phyloP scores from a whole-genome alignment of 2,888 invertebrate species.

The Chrysolina americana region DNA sequence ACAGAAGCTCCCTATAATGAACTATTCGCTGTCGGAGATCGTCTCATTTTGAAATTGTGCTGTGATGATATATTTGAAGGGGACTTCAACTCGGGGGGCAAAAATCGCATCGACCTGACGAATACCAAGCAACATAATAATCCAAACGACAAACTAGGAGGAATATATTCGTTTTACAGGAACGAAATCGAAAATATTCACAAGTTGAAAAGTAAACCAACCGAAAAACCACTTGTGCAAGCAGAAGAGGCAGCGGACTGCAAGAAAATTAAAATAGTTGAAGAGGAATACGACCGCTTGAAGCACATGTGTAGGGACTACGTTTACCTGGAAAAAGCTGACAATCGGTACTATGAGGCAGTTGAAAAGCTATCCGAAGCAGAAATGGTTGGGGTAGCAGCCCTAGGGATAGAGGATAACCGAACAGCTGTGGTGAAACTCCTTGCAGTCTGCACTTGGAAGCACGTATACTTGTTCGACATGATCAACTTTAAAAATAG shows the following conservation, averaged over 20 bases:
- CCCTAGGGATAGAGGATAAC: constrained; percentile 50
- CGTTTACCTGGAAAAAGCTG: constrained; percentile 51
- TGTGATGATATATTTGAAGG: constrained; percentile 54
- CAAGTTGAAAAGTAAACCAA: constrained; percentile 38
- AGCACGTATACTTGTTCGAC: constrained; percentile 54
- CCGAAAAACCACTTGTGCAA: constrained; percentile 28
- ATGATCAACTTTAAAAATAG: constrained; percentile 45
- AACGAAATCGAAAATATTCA: constrained; percentile 50
- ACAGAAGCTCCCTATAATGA: constrained; percentile 40
- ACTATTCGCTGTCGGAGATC: constrained; percentile 46
- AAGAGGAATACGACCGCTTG: constrained; percentile 52
- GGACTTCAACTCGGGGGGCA: constrained; percentile 49
- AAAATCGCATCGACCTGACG: constrained; percentile 47
- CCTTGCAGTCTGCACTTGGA: constrained; percentile 51
- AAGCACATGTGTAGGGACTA: constrained; percentile 49
- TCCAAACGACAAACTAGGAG: constrained; percentile 44
- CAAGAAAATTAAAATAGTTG: constrained; percentile 46
- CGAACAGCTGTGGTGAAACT: constrained; percentile 41
- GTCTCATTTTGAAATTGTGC: constrained; percentile 49
- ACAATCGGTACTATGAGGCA: constrained; percentile 52
- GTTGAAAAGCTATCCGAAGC: constrained; percentile 46
- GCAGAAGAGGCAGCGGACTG: constrained; percentile 20
- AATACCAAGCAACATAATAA: constrained; percentile 53
- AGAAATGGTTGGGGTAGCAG: constrained; percentile 52
- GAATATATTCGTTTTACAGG: constrained; percentile 50